phyloP scores from a whole-genome alignment of 2,113 vertebrate species.

The Phalacrocorax aristotelis region DNA sequence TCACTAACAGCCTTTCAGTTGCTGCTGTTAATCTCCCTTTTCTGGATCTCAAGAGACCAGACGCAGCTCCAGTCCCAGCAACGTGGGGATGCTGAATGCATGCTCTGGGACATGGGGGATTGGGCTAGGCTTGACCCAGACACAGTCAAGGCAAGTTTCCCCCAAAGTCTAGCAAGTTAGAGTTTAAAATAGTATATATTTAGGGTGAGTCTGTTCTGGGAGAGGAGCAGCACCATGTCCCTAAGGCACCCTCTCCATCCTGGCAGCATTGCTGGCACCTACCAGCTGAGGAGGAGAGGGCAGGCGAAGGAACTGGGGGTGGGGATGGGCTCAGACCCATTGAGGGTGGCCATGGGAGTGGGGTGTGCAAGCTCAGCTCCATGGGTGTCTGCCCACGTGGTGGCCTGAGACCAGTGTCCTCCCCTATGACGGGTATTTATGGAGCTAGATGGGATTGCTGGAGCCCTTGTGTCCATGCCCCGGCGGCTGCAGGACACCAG shows the following conservation, averaged over 20 bases:
- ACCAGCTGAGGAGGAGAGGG: fast-evolving
- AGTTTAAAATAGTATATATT: not conserved
- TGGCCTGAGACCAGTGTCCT: not conserved
- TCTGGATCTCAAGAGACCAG: not conserved
- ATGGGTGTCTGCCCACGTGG: not conserved
- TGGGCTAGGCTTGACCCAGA: not conserved
- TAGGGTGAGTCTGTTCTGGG: not conserved
- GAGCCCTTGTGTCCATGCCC: not conserved
- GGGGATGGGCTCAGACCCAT: not conserved
- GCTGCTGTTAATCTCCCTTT: not conserved
- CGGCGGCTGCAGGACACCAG: not conserved
- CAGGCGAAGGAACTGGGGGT: not conserved
- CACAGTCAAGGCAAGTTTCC: not conserved
- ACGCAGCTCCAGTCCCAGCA: not conserved
- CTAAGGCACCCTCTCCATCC: not conserved
- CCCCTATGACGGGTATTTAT: not conserved
- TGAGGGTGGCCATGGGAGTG: fast-evolving
- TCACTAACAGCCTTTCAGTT: not conserved
- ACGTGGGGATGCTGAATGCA: not conserved
- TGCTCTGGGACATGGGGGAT: too few species aligned
- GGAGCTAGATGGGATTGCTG: not conserved
- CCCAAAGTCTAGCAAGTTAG: not conserved
- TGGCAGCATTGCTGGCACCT: not conserved
- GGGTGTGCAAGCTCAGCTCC: not conserved
- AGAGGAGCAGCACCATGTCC: not conserved